phyloP scores from a whole-genome alignment of 2,888 invertebrate genomes.

The Amaurobius ferox region DNA sequence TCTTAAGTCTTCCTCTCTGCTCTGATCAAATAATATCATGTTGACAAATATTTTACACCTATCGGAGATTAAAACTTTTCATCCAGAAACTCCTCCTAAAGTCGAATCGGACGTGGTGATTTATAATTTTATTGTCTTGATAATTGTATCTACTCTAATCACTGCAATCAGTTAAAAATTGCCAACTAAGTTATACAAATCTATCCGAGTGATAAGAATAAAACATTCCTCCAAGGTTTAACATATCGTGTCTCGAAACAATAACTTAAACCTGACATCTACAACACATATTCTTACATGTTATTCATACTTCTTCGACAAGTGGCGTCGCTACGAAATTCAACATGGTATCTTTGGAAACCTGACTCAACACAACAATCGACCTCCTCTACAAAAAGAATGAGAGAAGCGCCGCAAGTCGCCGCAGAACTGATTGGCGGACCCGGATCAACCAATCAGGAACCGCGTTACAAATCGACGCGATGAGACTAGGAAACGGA shows the following conservation, averaged over 20 bases:
- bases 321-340: neutral
- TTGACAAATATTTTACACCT: too few relatives aligned
- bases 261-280: neutral
- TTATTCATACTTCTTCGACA: neutral
- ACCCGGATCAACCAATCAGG: constrained; percentile 57
- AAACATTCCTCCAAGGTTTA: too few relatives aligned
- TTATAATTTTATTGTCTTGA: too few relatives aligned
- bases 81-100: too few relatives aligned
- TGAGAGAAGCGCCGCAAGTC: constrained; percentile 16
- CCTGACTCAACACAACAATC: constrained; percentile 13
- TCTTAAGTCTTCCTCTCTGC: too few relatives aligned
- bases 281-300: neutral
- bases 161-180: too few relatives aligned
- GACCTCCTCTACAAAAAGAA: constrained; percentile 13
- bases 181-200: too few relatives aligned
- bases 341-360: neutral
- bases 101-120: too few relatives aligned
- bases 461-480: constrained; percentile 57
- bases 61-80: too few relatives aligned
- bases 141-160: too few relatives aligned
- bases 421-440: constrained; percentile 37
- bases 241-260: neutral
- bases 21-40: too few relatives aligned
- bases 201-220: too few relatives aligned
- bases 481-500: constrained; percentile 68